phyloP scores from a whole-genome alignment of 2,113 vertebrate species.

The Channa maculata region DNA sequence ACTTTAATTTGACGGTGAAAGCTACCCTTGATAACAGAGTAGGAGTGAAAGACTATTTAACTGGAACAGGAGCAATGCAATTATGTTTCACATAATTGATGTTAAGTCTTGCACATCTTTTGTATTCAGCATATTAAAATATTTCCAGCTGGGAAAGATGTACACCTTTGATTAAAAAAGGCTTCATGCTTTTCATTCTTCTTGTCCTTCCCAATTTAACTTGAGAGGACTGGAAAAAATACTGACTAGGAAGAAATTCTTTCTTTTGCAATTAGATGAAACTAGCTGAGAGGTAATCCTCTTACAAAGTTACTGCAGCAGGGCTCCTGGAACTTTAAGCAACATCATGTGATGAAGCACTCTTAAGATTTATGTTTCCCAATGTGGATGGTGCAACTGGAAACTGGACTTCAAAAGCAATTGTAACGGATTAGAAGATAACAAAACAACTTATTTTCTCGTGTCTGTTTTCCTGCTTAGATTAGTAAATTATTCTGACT shows the following conservation, averaged over 20 bases:
- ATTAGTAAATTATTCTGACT: no score
- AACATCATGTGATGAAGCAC: slow-evolving; percentile 71
- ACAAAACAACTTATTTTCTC: no score
- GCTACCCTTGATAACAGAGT: neutral
- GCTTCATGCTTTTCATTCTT: neutral
- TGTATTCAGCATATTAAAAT: no score
- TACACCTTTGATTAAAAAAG: neutral
- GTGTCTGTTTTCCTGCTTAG: no score
- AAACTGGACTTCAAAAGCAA: slow-evolving; percentile 38
- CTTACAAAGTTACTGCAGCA: slow-evolving; percentile 71
- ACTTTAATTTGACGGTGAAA: neutral
- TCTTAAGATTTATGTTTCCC: slow-evolving; percentile 39
- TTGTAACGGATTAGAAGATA: neutral
- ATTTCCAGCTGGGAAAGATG: no score
- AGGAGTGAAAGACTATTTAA: neutral
- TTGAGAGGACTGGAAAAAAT: neutral
- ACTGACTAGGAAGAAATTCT: slow-evolving; percentile 36
- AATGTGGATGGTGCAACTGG: slow-evolving; percentile 1
- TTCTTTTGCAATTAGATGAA: slow-evolving; percentile 76
- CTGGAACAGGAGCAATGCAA: neutral
- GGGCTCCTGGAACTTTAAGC: slow-evolving; percentile 38
- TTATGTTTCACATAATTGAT: no score
- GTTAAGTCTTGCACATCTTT: no score
- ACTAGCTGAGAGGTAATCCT: slow-evolving; percentile 79
- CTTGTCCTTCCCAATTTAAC: neutral